These are phyloP conservation scores for Lepeophtheirus nordmannii DNA, from an alignment of 2,888 invertebrate species.

Conservation along the genomic window DNA sequence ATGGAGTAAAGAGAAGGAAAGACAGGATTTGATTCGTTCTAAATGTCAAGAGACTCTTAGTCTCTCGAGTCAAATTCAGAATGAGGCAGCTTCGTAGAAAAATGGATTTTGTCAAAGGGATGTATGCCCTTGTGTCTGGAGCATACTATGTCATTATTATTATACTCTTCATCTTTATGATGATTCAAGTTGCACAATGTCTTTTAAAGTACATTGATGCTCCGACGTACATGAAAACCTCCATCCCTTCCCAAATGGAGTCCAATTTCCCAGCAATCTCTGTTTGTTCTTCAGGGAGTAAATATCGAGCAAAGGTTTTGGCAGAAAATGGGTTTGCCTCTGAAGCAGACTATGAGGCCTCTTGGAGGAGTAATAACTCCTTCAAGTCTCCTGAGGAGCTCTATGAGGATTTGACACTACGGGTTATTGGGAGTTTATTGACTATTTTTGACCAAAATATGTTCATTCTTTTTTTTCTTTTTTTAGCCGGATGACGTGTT, in stretches of 20 bases:
- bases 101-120: neutral
- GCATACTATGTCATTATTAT: neutral
- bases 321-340: neutral
- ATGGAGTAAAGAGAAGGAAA: too few relatives aligned
- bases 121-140: neutral
- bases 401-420: neutral
- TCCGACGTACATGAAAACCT: neutral
- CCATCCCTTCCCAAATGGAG: neutral
- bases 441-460: neutral
- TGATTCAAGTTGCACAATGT: neutral
- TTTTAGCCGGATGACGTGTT: neutral
- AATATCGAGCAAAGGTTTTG: neutral
- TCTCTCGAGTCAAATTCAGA: too few relatives aligned
- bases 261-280: neutral
- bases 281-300: neutral
- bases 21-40: too few relatives aligned
- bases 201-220: neutral
- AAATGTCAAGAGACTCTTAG: too few relatives aligned
- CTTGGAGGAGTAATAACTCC: neutral
- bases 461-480: neutral
- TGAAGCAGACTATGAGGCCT: neutral
- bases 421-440: too few relatives aligned
- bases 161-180: neutral
- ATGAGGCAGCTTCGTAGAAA: too few relatives aligned
- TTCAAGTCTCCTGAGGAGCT: neutral